Evolutionary conservation across 2,113 vertebrate genomes (phyloP), one percentile per base, ranked within the genome.

Genomic region (Passer domesticus): DNA sequence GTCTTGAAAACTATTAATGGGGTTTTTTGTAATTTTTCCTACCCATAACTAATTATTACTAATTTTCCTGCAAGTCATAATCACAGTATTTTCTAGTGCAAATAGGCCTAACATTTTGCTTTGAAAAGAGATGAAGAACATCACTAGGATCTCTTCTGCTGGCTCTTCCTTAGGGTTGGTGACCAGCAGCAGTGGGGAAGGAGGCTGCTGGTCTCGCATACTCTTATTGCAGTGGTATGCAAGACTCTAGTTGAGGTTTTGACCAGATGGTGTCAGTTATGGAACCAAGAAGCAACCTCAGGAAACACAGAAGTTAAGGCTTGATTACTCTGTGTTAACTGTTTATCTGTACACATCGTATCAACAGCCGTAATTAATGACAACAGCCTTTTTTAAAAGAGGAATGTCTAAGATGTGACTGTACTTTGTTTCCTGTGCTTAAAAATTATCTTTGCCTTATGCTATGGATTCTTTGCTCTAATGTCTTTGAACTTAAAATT

Each of bases 281-380:
- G 81, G 84, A 89, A 90, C 81, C 2, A 23, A 97, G 93, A 83
- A 73, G 46, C 3, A 3, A 73, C 63, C 43, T 90, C 58, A 83
- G 89, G 85, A 95, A 96, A 95, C 88, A 47, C 82, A 94, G 72
- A 95, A 91, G 70, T 95, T 92, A 83, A 95, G 72, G 94, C 84
- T 95, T 95, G 94, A 83, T 95, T 97, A 69, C 89, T 46, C 91
- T 62, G 43, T 83, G 78, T 90, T 95, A 94, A 85, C 53, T 95
- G 79, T 94, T 91, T 86, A 39, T 95, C 78, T 13, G 24, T 80
- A 62, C 67, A 41, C 63, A 83, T 92, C 2, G 2, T 73, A 77
- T 47, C 87, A 90, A 80, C 8, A 7, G 24, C 67, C 85, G 70
- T 88, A 83, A 87, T 85, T 73, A 94, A 87, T 91, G 84, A 46